Conservation (phyloP, 1,140 invertebrate species). For the Sinonovacula constricta region DNA sequence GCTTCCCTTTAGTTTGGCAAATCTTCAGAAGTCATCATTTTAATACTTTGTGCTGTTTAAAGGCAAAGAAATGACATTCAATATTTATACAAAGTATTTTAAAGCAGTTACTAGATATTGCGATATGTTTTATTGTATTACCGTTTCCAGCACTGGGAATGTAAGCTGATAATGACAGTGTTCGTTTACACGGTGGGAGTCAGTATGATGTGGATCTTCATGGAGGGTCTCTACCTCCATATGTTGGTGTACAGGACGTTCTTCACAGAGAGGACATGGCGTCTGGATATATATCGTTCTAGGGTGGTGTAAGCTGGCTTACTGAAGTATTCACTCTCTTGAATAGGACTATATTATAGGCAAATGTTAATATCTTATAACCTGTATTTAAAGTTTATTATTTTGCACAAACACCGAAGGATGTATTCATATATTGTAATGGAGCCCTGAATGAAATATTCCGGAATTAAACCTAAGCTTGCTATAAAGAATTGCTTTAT, state of each 20-base stretch:
- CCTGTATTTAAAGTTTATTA: background rate
- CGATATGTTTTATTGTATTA: too few relatives aligned
- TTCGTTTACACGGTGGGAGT: slow-evolving; percentile 87
- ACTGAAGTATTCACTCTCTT: background rate
- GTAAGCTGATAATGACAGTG: slow-evolving; percentile 84
- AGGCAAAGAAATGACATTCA: too few relatives aligned
- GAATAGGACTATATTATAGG: background rate
- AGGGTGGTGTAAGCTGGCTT: slow-evolving; percentile 85
- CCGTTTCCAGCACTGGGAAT: slow-evolving; percentile 82
- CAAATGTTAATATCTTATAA: background rate
- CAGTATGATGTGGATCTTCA: slow-evolving; percentile 89
- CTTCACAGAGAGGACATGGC: slow-evolving; percentile 84
- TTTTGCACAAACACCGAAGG: too few relatives aligned
- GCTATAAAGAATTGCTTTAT: too few relatives aligned
- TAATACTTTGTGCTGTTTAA: too few relatives aligned
- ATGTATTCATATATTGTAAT: too few relatives aligned
- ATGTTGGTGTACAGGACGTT: slow-evolving; percentile 87
- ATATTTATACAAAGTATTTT: too few relatives aligned
- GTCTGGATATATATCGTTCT: slow-evolving; percentile 84
- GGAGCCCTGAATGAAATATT: too few relatives aligned
- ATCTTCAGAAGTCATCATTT: too few relatives aligned
- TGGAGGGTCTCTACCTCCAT: slow-evolving; percentile 89
- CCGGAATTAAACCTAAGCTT: too few relatives aligned
- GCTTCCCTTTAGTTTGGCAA: too few relatives aligned
- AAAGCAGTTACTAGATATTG: too few relatives aligned